These are phyloP conservation scores for Micoletzkya japonica DNA, from an alignment of 2,888 invertebrate genomes.

Conservation along the genomic window DNA sequence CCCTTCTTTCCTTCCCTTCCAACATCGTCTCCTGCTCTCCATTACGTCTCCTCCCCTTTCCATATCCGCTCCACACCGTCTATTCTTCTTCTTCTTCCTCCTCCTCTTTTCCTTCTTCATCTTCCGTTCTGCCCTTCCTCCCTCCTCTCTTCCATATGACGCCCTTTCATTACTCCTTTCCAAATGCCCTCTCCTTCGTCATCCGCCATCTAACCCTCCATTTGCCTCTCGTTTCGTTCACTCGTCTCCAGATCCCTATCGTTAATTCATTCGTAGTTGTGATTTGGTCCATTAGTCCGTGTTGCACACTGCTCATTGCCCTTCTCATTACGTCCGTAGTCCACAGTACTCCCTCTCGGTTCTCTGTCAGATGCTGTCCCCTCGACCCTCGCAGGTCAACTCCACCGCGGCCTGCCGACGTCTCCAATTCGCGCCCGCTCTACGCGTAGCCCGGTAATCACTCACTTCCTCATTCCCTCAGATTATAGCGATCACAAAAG, in stretches of 20 bases:
- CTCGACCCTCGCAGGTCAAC: background rate
- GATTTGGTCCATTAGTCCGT: too few relatives aligned
- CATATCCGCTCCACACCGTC: background rate
- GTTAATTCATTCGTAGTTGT: too few relatives aligned
- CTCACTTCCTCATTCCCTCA: too few relatives aligned
- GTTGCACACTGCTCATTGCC: too few relatives aligned
- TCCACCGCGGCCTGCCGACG: constrained; percentile 22
- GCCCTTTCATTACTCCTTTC: background rate
- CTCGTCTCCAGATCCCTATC: too few relatives aligned
- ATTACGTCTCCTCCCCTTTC: background rate
- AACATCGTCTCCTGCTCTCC: background rate
- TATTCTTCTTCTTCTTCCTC: background rate
- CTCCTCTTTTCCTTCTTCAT: background rate
- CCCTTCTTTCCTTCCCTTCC: background rate
- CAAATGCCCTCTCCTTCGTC: background rate
- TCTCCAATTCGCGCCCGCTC: constrained; percentile 18
- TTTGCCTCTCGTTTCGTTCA: too few relatives aligned
- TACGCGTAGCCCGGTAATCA: constrained; percentile 9
- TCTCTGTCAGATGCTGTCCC: background rate
- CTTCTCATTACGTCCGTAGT: background rate
- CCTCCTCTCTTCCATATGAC: background rate
- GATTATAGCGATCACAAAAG: too few relatives aligned
- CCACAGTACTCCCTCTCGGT: background rate
- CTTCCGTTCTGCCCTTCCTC: background rate
- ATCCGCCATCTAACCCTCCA: background rate